Evolutionary conservation across 2,888 invertebrate genomes (phyloP).

Genomic region (Oligia strigilis): DNA sequence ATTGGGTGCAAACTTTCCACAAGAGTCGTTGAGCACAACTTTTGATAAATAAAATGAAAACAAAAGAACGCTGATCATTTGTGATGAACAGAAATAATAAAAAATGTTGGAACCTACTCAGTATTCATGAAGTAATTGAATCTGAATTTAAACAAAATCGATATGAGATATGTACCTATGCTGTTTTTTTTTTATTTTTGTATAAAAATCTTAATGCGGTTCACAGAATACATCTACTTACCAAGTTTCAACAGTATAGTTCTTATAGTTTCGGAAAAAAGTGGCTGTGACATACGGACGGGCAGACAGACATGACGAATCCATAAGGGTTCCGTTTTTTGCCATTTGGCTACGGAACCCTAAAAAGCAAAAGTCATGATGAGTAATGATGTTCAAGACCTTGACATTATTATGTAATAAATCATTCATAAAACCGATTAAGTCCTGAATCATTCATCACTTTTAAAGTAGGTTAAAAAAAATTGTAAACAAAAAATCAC

Average conservation of each 20-base stretch:
- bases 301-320: too few species aligned
- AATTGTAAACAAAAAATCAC: background rate
- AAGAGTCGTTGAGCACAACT: background rate
- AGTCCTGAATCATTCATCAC: background rate
- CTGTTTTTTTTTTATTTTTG: too few species aligned
- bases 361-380: background rate
- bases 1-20: background rate
- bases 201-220: too few species aligned
- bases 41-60: slow-evolving; percentile 17
- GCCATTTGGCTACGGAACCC: too few species aligned
- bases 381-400: background rate
- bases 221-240: too few species aligned
- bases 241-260: too few species aligned
- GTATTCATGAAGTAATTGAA: background rate
- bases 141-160: background rate
- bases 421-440: background rate
- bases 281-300: too few species aligned
- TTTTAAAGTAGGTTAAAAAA: background rate
- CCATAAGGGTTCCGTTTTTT: too few species aligned
- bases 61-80: background rate
- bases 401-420: background rate
- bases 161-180: too few species aligned
- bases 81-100: background rate
- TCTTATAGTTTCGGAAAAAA: too few species aligned
- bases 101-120: background rate